Conservation (phyloP, 2,797 vertebrate species). For the Hydrocynus forskahlii region DNA sequence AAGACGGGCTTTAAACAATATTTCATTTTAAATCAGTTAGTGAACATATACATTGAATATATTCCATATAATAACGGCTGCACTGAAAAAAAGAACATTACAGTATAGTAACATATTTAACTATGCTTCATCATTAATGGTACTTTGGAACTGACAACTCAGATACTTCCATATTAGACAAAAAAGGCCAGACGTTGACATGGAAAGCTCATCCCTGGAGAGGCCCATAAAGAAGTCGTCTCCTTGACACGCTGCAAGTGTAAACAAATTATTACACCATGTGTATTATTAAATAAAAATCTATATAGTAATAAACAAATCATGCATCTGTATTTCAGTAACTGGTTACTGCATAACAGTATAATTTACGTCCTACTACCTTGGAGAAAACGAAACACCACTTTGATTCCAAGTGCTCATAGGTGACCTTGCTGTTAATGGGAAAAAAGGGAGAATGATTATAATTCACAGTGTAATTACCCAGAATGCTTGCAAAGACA, state of each 20-base stretch:
- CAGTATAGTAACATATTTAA: neutral
- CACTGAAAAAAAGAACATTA: neutral
- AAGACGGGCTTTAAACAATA: neutral
- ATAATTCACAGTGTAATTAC: conserved; percentile 11
- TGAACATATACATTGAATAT: neutral
- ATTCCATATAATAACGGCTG: neutral
- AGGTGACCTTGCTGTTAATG: conserved; percentile 46
- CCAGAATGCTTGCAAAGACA: too few relatives aligned
- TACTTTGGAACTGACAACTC: too few relatives aligned
- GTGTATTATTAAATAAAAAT: neutral
- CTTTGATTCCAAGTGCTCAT: conserved; percentile 34
- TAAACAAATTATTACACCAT: neutral
- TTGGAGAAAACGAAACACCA: conserved; percentile 27
- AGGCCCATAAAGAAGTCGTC: conserved; percentile 56
- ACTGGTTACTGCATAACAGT: neutral
- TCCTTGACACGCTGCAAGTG: conserved; percentile 53
- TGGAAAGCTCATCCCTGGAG: conserved; percentile 5
- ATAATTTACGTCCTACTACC: conserved; percentile 45
- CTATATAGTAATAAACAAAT: neutral
- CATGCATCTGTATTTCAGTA: neutral
- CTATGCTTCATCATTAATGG: neutral
- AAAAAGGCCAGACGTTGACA: neutral
- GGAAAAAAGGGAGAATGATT: neutral
- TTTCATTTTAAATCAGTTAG: neutral
- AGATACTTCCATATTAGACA: neutral